Percentiles rank a stretch among this genome's conserved stretches.
Conservation (phyloP, 2,113 vertebrate species). For the human (Homo sapiens) region DNA sequence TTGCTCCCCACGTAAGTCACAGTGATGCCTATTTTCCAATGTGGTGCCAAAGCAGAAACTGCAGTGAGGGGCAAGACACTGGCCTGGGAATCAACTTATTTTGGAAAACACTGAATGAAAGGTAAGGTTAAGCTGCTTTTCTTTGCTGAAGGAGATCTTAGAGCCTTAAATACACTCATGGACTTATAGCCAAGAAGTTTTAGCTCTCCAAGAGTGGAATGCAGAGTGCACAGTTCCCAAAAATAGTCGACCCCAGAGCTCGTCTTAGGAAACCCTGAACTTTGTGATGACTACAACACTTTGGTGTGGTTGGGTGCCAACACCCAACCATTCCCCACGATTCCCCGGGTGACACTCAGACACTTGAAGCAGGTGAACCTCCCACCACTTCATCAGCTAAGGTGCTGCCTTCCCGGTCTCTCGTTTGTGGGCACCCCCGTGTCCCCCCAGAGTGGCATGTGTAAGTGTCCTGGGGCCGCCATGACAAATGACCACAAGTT, state of each 20-base stretch:
- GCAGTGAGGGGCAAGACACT: background rate
- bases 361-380: accelerated
- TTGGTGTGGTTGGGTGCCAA: accelerated
- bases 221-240: no score
- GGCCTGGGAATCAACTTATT: background rate
- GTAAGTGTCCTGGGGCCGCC: accelerated
- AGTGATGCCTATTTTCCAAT: no score
- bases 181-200: no score
- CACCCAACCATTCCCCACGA: accelerated
- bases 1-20: background rate
- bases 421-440: background rate
- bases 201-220: background rate
- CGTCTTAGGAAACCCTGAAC: background rate
- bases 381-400: no score
- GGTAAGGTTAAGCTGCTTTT: background rate
- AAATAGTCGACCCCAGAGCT: background rate
- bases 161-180: background rate
- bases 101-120: background rate
- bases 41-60: background rate
- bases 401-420: accelerated
- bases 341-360: accelerated
- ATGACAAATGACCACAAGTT: background rate
- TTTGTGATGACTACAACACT: accelerated
- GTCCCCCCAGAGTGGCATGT: accelerated
- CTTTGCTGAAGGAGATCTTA: background rate